phyloP scores from a whole-genome alignment of 2,888 invertebrate genomes.

The Podabrus alpinus region DNA sequence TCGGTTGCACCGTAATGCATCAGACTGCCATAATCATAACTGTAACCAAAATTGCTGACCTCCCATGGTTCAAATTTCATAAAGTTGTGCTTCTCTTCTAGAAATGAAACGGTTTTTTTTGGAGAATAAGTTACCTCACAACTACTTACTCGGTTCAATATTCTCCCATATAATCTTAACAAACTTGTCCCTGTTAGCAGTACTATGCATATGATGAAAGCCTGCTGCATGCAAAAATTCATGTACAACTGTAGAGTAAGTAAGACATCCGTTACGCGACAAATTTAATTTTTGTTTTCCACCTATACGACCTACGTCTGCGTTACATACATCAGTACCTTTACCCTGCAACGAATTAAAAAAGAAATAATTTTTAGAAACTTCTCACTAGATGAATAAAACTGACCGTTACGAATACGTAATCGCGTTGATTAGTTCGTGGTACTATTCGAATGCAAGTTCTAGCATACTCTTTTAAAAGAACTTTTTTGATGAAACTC shows the following conservation, averaged over 20 bases:
- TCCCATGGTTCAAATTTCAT: constrained; percentile 46
- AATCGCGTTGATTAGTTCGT: not conserved
- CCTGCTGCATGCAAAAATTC: constrained; percentile 81
- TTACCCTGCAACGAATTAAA: constrained; percentile 4
- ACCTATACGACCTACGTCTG: constrained; percentile 22
- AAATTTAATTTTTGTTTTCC: constrained; percentile 21
- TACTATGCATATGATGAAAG: constrained; percentile 83
- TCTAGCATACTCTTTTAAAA: not conserved
- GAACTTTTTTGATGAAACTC: not conserved
- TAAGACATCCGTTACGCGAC: constrained; percentile 61
- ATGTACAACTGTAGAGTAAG: constrained; percentile 70
- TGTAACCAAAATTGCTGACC: constrained; percentile 68
- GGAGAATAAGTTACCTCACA: too few relatives aligned
- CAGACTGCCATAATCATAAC: constrained; percentile 73
- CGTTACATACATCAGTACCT: constrained; percentile 22
- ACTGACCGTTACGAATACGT: constrained; percentile 1
- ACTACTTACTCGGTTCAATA: constrained; percentile 55
- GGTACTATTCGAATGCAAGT: not conserved
- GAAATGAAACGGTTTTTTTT: too few relatives aligned
- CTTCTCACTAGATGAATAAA: too few relatives aligned
- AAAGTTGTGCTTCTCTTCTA: too few relatives aligned
- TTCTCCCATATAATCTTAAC: constrained; percentile 76
- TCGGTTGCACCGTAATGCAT: constrained; percentile 74
- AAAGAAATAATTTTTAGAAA: not conserved
- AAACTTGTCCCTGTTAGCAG: constrained; percentile 75